These are phyloP conservation scores for Myxocyprinus asiaticus DNA, from an alignment of 2,113 vertebrate species.

Conservation along the genomic window DNA sequence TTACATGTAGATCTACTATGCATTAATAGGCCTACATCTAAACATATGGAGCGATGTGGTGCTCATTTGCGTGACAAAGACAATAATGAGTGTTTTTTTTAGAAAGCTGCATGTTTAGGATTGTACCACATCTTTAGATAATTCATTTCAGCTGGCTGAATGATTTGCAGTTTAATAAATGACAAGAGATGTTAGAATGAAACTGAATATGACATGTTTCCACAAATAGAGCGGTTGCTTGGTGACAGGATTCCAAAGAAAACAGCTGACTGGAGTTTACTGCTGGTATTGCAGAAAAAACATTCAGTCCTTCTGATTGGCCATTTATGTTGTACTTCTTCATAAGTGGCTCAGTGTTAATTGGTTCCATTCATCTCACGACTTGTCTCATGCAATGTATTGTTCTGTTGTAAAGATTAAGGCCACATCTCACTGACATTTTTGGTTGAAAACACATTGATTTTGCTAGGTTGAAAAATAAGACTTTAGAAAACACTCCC, in stretches of 20 bases:
- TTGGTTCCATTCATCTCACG: neutral
- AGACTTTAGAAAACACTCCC: too few relatives aligned
- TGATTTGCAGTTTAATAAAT: neutral
- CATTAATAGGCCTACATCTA: too few relatives aligned
- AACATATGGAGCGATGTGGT: too few relatives aligned
- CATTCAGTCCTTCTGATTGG: neutral
- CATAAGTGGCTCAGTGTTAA: neutral
- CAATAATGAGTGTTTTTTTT: too few relatives aligned
- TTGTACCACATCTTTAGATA: neutral
- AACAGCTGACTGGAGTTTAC: constrained; percentile 15
- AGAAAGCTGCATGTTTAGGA: too few relatives aligned
- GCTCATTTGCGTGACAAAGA: too few relatives aligned
- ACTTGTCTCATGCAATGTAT: neutral
- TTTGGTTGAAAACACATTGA: too few relatives aligned
- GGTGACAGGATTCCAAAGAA: neutral
- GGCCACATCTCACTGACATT: too few relatives aligned
- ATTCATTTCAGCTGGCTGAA: neutral
- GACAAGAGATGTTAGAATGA: neutral
- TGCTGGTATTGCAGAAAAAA: neutral
- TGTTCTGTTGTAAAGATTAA: neutral
- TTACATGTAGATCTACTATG: neutral
- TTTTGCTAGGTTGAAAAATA: too few relatives aligned
- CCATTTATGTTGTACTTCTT: neutral
- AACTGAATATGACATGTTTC: constrained; percentile 2
- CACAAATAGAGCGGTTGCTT: constrained; percentile 4